Evolutionary conservation across 2,888 invertebrate genomes (phyloP), one percentile per base, ranked within the genome.

Genomic region (Tryphoninae sp.): DNA sequence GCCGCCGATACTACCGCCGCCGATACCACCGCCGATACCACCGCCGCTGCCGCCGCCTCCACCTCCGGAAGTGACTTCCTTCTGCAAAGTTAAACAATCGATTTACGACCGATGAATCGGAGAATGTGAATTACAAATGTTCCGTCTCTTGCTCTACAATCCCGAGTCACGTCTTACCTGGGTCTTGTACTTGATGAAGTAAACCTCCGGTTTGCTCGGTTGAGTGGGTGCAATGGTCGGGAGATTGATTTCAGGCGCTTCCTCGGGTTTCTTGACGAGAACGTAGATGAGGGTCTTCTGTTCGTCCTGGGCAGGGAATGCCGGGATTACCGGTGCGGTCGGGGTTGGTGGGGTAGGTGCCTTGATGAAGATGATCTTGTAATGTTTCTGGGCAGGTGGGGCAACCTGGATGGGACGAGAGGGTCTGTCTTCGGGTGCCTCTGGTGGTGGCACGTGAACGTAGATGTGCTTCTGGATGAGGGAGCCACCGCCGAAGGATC

Each of bases 281-380:
- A 97, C 97, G 93, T 97, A 97, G 88, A 97, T 97, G 85, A 97
- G 94, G 73, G 97, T 97, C 93, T 97, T 97, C 92, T 96, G 96
- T 93, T 96, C 96, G 92, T 97, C 96, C 91, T 96, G 96, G 81
- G 95, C 95, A 91, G 96, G 95, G 45, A 95, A 92, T 1, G 89
- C 89, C 42, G 97, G 96, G 85, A 97, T 96, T 84, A 96, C 94
- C 84, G 97, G 97, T 0, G 95, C 96, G 84, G 96, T 95, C 81
- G 96, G 96, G 82, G 96, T 95, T 82, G 96, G 96, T 82, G 96
- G 95, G 87, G 97, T 95, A 88, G 97, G 97, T 76, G 97, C 97
- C 94, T 97, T 97, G 93, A 97, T 97, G 94, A 97, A 97, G 93
- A 97, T 97, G 92, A 97, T 97, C 92, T 97, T 97, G 94, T 97